A percentile compares a stretch with the other conserved stretches of the same genome.
These are phyloP conservation scores for Callinectes sapidus DNA, from an alignment of 2,888 invertebrate genomes.

Conservation along the genomic window DNA sequence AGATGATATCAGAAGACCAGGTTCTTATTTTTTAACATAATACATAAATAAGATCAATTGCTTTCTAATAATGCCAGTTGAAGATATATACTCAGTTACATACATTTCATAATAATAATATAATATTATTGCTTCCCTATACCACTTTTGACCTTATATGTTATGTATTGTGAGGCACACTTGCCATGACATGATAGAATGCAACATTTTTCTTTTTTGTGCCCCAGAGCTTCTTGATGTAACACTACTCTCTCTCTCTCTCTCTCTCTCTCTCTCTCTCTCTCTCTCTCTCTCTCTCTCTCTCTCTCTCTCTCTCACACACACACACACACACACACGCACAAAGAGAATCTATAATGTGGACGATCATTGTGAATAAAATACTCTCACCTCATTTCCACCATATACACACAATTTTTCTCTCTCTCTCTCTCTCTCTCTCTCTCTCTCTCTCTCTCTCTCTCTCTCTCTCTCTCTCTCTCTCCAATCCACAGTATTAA, in stretches of 20 bases:
- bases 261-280: too few species aligned
- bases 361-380: too few species aligned
- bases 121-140: not conserved
- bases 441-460: not conserved
- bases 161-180: not conserved
- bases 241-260: not conserved
- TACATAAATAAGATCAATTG: not conserved
- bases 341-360: too few species aligned
- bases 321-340: too few species aligned
- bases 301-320: too few species aligned
- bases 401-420: not conserved
- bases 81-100: not conserved
- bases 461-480: not conserved
- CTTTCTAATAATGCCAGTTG: not conserved
- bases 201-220: not conserved
- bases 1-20: not conserved
- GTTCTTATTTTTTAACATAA: not conserved
- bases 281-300: too few species aligned
- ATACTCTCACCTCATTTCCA: too few species aligned
- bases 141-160: not conserved
- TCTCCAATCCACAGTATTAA: too few species aligned
- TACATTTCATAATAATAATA: too few species aligned
- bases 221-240: not conserved
- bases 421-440: constrained; percentile 6
- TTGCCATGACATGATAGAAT: not conserved